These are phyloP conservation scores for Lepidurus apus DNA, from an alignment of 1,140 invertebrate genomes.

Conservation along the genomic window DNA sequence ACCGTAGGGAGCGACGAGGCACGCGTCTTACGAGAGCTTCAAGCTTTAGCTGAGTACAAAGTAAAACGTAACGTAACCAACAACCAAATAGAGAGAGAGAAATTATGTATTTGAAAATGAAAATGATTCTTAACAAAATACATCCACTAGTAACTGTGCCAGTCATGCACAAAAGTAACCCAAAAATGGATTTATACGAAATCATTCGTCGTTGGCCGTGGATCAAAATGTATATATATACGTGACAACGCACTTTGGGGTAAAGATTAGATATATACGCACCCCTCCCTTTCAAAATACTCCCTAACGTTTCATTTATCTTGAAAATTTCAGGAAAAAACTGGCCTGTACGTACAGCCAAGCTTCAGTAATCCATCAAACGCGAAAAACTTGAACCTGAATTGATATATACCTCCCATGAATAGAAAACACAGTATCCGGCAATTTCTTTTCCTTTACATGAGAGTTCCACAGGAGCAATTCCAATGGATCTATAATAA, in stretches of 20 bases:
- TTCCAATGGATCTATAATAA: no score
- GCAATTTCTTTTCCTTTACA: background rate
- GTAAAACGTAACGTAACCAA: no score
- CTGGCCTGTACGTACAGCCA: background rate
- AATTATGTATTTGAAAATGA: no score
- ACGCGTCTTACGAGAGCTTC: no score
- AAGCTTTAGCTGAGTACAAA: no score
- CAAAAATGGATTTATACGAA: no score
- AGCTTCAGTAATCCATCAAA: background rate
- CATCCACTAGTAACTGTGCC: no score
- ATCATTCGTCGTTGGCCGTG: background rate
- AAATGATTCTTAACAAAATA: no score
- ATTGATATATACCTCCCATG: background rate
- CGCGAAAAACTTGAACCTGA: background rate
- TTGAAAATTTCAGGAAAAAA: background rate
- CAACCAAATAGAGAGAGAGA: no score
- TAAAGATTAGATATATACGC: background rate
- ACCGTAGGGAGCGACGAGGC: no score
- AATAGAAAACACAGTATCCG: background rate
- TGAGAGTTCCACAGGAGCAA: no score
- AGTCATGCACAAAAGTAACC: no score
- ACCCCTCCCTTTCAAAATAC: background rate
- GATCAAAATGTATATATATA: background rate
- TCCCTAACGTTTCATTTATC: background rate
- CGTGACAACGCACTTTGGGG: background rate